A percentile compares a stretch with the other conserved stretches of the same genome.
phyloP scores from a whole-genome alignment of 2,888 invertebrate species.

The Pammene fasciana region DNA sequence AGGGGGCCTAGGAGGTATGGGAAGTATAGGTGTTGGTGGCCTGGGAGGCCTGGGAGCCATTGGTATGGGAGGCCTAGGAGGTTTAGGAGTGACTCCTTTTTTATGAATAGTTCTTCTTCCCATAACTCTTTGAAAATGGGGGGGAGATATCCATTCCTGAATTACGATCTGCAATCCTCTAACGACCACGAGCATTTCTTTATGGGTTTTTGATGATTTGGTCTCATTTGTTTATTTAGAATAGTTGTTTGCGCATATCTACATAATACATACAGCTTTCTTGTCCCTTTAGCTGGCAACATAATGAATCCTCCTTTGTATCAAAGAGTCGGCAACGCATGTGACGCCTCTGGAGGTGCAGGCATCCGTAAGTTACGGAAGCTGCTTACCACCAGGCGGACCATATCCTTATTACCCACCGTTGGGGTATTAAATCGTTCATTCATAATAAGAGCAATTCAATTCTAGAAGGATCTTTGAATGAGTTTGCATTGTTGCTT shows the following conservation, averaged over 20 bases:
- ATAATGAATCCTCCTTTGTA: no score
- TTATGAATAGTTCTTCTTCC: slow-evolving; percentile 54
- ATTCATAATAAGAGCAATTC: no score
- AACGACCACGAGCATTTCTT: not conserved
- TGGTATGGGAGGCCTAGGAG: not conserved
- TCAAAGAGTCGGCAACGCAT: no score
- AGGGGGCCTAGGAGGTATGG: not conserved
- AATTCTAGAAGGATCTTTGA: no score
- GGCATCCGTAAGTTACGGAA: no score
- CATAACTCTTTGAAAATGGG: not conserved
- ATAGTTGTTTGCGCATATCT: not conserved
- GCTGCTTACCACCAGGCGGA: no score
- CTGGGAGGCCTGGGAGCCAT: not conserved
- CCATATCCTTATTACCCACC: no score
- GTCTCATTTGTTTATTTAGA: slow-evolving; percentile 31
- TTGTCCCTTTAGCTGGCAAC: no score
- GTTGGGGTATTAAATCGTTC: no score
- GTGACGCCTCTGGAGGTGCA: no score
- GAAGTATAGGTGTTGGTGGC: not conserved
- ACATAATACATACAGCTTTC: not conserved
- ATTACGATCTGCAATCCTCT: not conserved
- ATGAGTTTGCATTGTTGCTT: no score
- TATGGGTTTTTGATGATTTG: slow-evolving; percentile 16
- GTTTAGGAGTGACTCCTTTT: slow-evolving; percentile 49
- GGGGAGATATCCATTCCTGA: not conserved